phyloP scores from a whole-genome alignment of 2,888 invertebrate species.

The Eupithecia inturbata region DNA sequence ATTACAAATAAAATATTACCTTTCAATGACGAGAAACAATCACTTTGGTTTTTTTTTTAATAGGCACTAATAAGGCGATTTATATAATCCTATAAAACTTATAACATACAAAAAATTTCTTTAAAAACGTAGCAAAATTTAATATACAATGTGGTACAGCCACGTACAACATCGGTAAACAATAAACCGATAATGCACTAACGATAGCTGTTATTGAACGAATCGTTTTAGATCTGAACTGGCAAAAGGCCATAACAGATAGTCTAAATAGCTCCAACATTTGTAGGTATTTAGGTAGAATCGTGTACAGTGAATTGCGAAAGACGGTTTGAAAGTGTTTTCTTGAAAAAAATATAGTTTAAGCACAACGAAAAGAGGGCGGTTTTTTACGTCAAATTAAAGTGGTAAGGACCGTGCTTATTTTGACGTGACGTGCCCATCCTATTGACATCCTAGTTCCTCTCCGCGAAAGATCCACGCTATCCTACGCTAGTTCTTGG shows the following conservation, averaged over 20 bases:
- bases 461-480: too few species aligned
- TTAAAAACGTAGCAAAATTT: slow-evolving; percentile 3
- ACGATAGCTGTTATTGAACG: slow-evolving; percentile 36
- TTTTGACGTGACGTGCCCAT: too few species aligned
- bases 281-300: slow-evolving; percentile 1
- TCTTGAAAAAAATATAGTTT: too few species aligned
- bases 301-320: slow-evolving; percentile 10
- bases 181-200: slow-evolving; percentile 32
- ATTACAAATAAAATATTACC: background rate
- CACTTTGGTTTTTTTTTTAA: background rate
- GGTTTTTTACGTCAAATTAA: too few species aligned
- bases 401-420: too few species aligned
- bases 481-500: too few species aligned
- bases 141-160: background rate
- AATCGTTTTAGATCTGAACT: slow-evolving; percentile 37
- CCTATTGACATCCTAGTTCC: too few species aligned
- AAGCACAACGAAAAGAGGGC: too few species aligned
- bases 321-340: slow-evolving; percentile 5
- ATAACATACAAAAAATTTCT: background rate
- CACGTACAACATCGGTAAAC: slow-evolving; percentile 23
- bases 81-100: background rate
- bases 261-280: slow-evolving; percentile 26
- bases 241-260: slow-evolving; percentile 38
- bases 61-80: background rate
- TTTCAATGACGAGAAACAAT: background rate